These are phyloP conservation scores for Calephelis perditalis DNA, from an alignment of 2,888 invertebrate species.

Conservation along the genomic window DNA sequence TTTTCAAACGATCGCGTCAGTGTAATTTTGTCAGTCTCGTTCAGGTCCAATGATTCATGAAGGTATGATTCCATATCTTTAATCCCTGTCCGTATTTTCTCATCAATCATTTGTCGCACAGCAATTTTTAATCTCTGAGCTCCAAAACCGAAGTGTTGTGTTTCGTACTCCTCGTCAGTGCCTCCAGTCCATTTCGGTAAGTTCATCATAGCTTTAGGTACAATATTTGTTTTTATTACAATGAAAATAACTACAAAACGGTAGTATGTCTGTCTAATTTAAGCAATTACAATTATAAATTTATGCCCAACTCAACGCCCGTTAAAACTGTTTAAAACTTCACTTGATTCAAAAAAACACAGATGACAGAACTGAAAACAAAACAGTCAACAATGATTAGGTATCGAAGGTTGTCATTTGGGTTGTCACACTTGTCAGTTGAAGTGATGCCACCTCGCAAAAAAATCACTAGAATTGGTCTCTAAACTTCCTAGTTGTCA, in stretches of 20 bases:
- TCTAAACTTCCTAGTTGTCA: no score
- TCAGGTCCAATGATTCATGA: constrained; percentile 52
- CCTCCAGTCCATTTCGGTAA: constrained; percentile 58
- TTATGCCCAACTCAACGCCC: no score
- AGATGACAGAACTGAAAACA: no score
- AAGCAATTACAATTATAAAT: no score
- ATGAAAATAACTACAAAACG: neutral
- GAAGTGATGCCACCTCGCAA: no score
- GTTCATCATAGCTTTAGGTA: constrained; percentile 48
- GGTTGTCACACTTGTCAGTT: no score
- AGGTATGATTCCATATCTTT: constrained; percentile 62
- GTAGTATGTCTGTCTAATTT: neutral
- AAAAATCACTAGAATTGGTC: no score
- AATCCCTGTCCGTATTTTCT: constrained; percentile 58
- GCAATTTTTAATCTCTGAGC: constrained; percentile 64
- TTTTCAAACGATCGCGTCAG: constrained; percentile 58
- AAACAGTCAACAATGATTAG: no score
- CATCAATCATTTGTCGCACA: constrained; percentile 63
- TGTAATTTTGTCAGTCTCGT: constrained; percentile 58
- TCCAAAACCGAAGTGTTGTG: constrained; percentile 70
- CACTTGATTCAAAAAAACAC: no score
- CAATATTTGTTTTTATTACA: neutral
- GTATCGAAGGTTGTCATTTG: no score
- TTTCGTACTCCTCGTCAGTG: constrained; percentile 68
- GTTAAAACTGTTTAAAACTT: no score